Base-by-base conservation (phyloP, 2,113 vertebrate species). In the Dryoscopus gambensis region DNA sequence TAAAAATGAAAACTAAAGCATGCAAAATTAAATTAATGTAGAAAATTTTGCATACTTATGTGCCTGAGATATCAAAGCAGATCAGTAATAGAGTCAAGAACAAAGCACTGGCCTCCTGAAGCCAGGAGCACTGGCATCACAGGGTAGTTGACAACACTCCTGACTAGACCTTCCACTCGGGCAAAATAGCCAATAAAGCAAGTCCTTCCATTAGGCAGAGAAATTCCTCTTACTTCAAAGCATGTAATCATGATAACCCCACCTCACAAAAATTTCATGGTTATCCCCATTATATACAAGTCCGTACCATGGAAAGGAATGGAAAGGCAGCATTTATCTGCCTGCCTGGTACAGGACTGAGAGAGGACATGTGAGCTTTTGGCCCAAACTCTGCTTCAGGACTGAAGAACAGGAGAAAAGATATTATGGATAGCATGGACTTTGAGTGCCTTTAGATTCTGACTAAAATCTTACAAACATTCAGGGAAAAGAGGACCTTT, bases 361-460 rank as follows among this genome's bases (percentile, higher is more conserved):
- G 10, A 33, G 19, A 78, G 13, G 13, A 37, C 10, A 1, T 2
- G 3, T 30, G 15, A 15, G 25, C 8, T 59, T 70, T 63, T 13
- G 5, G 11, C 3, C 7, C 10, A 50, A 21, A 25, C 7, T 64
- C 15, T 63, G 8, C 55, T 78, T 22, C 27, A 63, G 11, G 24
- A 25, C 17, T 42, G 15, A 79, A 76, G 20, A 71, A 42, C 6
- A 47, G 20, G 18, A 28, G 21, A 78, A 46, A 63, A 55, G 3
- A 0, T 39, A 25, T 37, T 73, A 20, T 8, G 4, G 33, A 14
- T 5, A 13, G 6, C 7, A 25, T 7, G 5, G 7, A 2, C 17
- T 74, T 7, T 40, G 33, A 24, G 3, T 5, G 5, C 5, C 6
- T 31, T 25, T 15, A 50, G 8, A 23, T 53, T 15, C 42, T 79